phyloP scores from a whole-genome alignment of 2,797 vertebrate genomes.

The Cirrhinus mrigala region DNA sequence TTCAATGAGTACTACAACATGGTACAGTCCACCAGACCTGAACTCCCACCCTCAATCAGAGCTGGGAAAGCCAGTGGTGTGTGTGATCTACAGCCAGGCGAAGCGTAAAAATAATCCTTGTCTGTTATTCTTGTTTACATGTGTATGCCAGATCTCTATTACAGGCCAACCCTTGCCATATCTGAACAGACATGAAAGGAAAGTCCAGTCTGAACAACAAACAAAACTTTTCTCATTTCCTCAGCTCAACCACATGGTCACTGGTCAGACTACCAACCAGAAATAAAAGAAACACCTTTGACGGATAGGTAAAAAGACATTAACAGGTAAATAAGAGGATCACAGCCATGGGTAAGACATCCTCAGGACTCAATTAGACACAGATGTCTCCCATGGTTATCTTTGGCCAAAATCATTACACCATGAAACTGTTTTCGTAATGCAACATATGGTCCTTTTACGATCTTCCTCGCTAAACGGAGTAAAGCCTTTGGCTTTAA shows the following conservation, averaged over 20 bases:
- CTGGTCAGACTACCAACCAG: neutral
- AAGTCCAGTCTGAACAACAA: conserved; percentile 10
- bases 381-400: conserved; percentile 40
- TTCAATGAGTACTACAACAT: neutral
- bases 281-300: neutral
- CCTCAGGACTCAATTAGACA: conserved; percentile 18
- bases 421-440: conserved; percentile 42
- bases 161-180: conserved; percentile 8
- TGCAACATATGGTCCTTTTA: conserved; percentile 34
- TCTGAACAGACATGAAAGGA: conserved; percentile 25
- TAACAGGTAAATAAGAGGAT: conserved; percentile 9
- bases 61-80: neutral
- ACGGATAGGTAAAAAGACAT: neutral
- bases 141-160: conserved; percentile 17
- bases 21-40: neutral
- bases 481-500: neutral
- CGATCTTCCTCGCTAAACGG: neutral
- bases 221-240: conserved; percentile 4
- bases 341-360: neutral
- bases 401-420: conserved; percentile 9
- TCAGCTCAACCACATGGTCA: neutral
- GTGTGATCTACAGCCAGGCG: conserved; percentile 48
- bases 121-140: conserved; percentile 20
- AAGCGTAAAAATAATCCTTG: conserved; percentile 21
- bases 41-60: conserved; percentile 31